Base-by-base conservation (phyloP, 2,797 vertebrate species). In the Myotis daubentonii region DNA sequence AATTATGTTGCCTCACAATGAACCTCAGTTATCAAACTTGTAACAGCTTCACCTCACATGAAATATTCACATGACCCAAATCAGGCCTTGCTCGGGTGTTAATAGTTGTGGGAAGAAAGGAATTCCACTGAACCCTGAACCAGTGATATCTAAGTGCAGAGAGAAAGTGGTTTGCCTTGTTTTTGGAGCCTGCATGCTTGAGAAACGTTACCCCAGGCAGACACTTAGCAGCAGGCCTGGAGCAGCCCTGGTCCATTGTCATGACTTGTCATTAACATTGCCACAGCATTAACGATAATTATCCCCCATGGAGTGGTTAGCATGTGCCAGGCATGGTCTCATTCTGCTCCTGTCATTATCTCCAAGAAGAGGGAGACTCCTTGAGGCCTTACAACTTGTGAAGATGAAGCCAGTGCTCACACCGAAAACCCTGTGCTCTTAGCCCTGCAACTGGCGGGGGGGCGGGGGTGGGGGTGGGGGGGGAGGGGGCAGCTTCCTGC, bases 1-100 rank as follows among this genome's bases (percentile, higher is more conserved):
- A 36, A 60, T 78, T 65, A n/a, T 36, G n/a, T 89, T 68, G 86
- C 23, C 72, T 90, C 23, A 19, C 57, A 82, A 66, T 20, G 79
- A 75, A 76, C 41, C 33, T 76, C 57, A 86, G 62, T 78, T 41
- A 75, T 71, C 87, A 91, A 84, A 95, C 75, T 89, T 86, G 53
- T 66, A 89, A 74, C 47, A 60, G 76, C 71, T 51, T 84, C 36
- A 55, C 70, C 13, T 95, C 57, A 16, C 44, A 75, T 57, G 33
- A 92, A 91, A 86, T 80, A 86, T 62, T 94, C 74, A 89, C 30
- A 22, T 72, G 81, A 33, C 38, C 47, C 86, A 80, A 91, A 94
- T 86, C 65, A 62, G 86, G 41, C 38, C 74, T 36, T 41, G 78
- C 74, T 60, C 19, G 23, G 11, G 36, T 90, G 86, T 71, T 89